Evolutionary conservation across 2,888 invertebrate genomes (phyloP), one percentile per base, ranked within the genome.

Genomic region (Cephus sareptanus): DNA sequence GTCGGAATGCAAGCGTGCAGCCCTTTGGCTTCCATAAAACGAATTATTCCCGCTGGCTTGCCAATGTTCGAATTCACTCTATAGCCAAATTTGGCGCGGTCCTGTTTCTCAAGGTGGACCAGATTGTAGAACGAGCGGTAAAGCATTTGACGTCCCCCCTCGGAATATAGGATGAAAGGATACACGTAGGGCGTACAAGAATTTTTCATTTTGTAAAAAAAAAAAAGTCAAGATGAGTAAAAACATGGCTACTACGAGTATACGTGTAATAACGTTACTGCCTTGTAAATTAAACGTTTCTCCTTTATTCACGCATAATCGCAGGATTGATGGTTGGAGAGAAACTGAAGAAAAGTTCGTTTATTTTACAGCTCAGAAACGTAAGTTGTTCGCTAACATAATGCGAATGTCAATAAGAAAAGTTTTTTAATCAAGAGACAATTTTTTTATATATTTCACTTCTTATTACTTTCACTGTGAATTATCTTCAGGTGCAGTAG

Each of bases 21-120:
- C 74, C 35, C 56, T 56, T 35, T 37, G 75, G 69, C 76, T 73
- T 35, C 68, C 40, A 73, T 76, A 74, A 79, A 79, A 82, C 79
- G 77, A 78, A 80, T 82, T 82, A 82, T 82, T 80, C 34, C 33
- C 12, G 34, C 33, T 30, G 33, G 15, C 34, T 33, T 34, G 34
- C 71, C 15, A 31, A 34, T 15, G 34, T 34, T 71, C 71, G 71
- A 71, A 71, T 71, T 71, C 13, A 71, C 6, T 71, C 30, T 34
- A 30, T 34, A 34, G 30, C 71, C 71, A 71, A 56, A 71, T 71
- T 71, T 71, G 33, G 71, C 31, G 71, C 71, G 71, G 71, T 33
- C 34, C 34, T 71, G 34, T 71, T 15, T 71, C 34, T 33, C 71
- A 71, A 56, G 56, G 56, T 56, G 56, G 56, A 56, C 56, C 56